Conservation (phyloP, 2,888 invertebrate species). For the Conchocele bisecta region DNA sequence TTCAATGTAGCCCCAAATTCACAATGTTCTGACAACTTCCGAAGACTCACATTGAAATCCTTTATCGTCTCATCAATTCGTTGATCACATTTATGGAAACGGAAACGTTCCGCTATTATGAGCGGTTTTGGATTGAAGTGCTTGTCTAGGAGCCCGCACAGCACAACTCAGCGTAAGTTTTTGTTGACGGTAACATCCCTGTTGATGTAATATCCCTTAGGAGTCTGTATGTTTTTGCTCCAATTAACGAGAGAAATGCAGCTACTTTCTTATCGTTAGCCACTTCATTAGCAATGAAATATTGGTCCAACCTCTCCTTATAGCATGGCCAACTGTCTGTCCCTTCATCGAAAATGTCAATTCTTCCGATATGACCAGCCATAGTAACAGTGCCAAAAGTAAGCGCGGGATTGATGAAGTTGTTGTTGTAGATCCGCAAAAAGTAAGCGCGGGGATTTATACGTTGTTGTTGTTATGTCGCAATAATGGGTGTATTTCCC, state of each 20-base stretch:
- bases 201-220: constrained; percentile 35
- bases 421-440: too few species aligned
- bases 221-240: constrained; percentile 34
- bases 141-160: constrained; percentile 22
- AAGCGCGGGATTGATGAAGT: too few species aligned
- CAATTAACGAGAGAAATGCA: constrained; percentile 43
- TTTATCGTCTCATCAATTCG: constrained; percentile 31
- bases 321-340: background rate
- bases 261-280: constrained; percentile 37
- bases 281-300: background rate
- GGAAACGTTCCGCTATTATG: constrained; percentile 47
- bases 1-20: constrained; percentile 46
- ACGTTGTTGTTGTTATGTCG: too few species aligned
- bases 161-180: constrained; percentile 32
- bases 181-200: constrained; percentile 36
- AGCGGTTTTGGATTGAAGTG: constrained; percentile 51
- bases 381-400: too few species aligned
- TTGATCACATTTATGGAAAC: constrained; percentile 54
- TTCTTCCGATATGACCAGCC: too few species aligned
- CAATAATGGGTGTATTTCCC: too few species aligned
- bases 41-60: constrained; percentile 39
- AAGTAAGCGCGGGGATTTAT: too few species aligned
- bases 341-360: background rate
- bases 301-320: background rate
- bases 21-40: constrained; percentile 45